Evolutionary conservation across 2,888 invertebrate genomes (phyloP).

Genomic region (Xestia sexstrigata): DNA sequence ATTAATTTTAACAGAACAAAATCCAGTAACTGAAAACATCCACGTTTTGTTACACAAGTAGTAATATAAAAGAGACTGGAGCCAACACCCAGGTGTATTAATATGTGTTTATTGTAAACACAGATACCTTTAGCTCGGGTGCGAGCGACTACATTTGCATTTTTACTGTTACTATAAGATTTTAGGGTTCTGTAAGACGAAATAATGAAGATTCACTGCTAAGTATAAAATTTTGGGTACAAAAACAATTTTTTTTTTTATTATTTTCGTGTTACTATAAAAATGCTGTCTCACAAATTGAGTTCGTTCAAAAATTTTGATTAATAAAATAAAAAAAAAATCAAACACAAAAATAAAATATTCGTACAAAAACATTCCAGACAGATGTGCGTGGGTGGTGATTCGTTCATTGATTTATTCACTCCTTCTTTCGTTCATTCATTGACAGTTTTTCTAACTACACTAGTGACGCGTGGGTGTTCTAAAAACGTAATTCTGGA

Average conservation of each 20-base stretch:
- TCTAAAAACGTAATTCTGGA: neutral
- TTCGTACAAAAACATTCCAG: constrained; percentile 3
- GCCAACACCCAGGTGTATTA: constrained; percentile 44
- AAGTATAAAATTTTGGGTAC: neutral
- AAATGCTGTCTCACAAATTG: neutral
- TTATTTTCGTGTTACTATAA: neutral
- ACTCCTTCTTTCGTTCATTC: constrained; percentile 19
- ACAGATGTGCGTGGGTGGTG: constrained; percentile 18
- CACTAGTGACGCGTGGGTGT: neutral
- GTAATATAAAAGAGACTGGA: constrained; percentile 23
- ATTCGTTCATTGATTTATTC: constrained; percentile 21
- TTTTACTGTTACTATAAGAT: constrained; percentile 43
- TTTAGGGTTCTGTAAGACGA: constrained; percentile 39
- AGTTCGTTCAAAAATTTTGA: neutral
- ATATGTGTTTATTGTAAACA: constrained; percentile 53
- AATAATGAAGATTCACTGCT: neutral
- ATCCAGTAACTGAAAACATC: neutral
- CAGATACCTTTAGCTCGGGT: constrained; percentile 21
- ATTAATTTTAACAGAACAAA: constrained; percentile 10
- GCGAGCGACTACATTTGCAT: constrained; percentile 50
- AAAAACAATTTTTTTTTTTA: neutral
- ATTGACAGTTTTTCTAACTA: constrained; percentile 6
- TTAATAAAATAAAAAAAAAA: constrained; percentile 19
- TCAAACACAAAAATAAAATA: constrained; percentile 18
- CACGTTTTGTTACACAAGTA: constrained; percentile 5